Conservation (phyloP, 2,888 invertebrate genomes). For the Apoda limacodes region DNA sequence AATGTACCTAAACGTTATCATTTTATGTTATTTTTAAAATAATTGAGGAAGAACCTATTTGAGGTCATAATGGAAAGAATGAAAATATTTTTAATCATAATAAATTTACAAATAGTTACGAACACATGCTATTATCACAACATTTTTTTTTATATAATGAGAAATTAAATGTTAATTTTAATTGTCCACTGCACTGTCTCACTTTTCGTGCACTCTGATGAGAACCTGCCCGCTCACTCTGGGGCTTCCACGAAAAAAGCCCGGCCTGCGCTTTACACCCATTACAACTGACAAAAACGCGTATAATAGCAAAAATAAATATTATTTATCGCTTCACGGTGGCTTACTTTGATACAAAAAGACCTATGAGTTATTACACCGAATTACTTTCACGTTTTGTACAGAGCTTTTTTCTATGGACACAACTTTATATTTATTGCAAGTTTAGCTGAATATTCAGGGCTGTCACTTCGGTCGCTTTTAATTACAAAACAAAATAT, state of each 20-base stretch:
- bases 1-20: too few species aligned
- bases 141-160: too few species aligned
- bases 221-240: conserved; percentile 13
- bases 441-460: conserved; percentile 60
- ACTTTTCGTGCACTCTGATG: too few species aligned
- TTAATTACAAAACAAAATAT: conserved; percentile 38
- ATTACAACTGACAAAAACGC: conserved; percentile 66
- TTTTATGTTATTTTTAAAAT: too few species aligned
- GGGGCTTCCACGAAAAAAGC: conserved; percentile 25
- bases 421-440: conserved; percentile 66
- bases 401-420: conserved; percentile 57
- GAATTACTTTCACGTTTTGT: conserved; percentile 64
- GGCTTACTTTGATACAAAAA: conserved; percentile 66
- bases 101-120: too few species aligned
- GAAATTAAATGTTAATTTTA: too few species aligned
- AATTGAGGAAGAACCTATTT: too few species aligned
- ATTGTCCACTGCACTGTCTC: too few species aligned
- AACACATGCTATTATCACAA: too few species aligned
- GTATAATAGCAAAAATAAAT: conserved; percentile 70
- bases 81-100: too few species aligned
- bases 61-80: too few species aligned
- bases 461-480: conserved; percentile 49
- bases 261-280: conserved; percentile 50
- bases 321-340: conserved; percentile 69
- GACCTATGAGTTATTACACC: conserved; percentile 63